Conservation (phyloP, 2,888 invertebrate species). For the Caprella mutica region DNA sequence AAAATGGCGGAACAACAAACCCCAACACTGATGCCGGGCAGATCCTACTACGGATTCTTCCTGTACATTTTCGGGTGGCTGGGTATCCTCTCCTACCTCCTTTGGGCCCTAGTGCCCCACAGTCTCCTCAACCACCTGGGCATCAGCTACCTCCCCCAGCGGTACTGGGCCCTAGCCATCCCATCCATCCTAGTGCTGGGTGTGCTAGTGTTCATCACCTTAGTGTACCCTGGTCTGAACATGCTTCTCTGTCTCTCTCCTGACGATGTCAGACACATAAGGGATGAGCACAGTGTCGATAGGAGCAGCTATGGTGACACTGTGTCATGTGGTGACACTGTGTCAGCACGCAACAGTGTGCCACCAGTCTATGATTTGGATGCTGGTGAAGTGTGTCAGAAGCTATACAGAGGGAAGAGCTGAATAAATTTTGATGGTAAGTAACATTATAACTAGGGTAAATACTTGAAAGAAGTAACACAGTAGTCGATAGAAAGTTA, state of each 20-base stretch:
- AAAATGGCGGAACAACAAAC: constrained; percentile 30
- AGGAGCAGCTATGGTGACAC: constrained; percentile 12
- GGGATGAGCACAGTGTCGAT: constrained; percentile 18
- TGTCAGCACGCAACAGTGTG: constrained; percentile 11
- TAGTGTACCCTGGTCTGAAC: constrained; percentile 28
- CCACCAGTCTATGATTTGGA: constrained; percentile 25
- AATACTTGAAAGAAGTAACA: too few relatives aligned
- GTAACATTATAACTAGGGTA: too few relatives aligned
- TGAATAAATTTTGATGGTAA: too few relatives aligned
- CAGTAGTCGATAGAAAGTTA: too few relatives aligned
- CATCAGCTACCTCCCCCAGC: constrained; percentile 30
- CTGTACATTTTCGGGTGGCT: constrained; percentile 28
- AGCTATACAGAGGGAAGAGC: constrained; percentile 10
- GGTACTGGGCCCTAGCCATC: constrained; percentile 29
- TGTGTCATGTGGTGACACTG: too few relatives aligned
- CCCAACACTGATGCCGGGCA: constrained; percentile 24
- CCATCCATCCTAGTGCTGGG: constrained; percentile 23
- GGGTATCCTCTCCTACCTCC: constrained; percentile 20
- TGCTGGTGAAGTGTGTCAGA: constrained; percentile 26
- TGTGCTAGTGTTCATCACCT: constrained; percentile 23
- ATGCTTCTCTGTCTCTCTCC: constrained; percentile 19
- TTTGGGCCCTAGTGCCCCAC: constrained; percentile 30
- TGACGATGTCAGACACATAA: constrained; percentile 22
- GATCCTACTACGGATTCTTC: constrained; percentile 31
- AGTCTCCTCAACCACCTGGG: constrained; percentile 20